Conservation (phyloP, 2,888 invertebrate genomes). For the Neoitamus cyanurus region DNA sequence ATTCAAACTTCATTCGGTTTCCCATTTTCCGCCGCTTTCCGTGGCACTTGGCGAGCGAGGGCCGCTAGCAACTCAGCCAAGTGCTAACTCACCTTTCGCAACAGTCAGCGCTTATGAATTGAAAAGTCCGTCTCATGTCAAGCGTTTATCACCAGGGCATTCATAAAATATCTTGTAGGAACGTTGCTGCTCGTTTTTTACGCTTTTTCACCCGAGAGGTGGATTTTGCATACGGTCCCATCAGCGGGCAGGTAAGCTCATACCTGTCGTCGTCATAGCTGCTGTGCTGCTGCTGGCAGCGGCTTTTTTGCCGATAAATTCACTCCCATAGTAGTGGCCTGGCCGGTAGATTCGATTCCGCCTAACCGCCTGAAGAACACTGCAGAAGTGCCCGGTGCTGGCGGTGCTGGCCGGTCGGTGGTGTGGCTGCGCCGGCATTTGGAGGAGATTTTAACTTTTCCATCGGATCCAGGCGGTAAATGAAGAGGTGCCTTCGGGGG, state of each 20-base stretch:
- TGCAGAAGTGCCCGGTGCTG: not conserved
- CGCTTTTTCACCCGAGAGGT: slow-evolving; percentile 46
- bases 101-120: slow-evolving; percentile 53
- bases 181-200: slow-evolving; percentile 32
- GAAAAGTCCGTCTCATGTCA: slow-evolving; percentile 54
- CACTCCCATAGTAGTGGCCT: not conserved
- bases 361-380: slow-evolving; percentile 1
- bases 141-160: slow-evolving; percentile 53
- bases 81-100: slow-evolving; percentile 53
- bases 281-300: not conserved
- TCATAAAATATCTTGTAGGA: slow-evolving; percentile 52
- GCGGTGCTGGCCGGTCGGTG: not conserved
- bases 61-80: slow-evolving; percentile 21
- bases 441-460: slow-evolving; percentile 42
- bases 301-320: slow-evolving; percentile 28
- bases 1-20: slow-evolving; percentile 31
- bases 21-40: slow-evolving; percentile 5
- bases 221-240: slow-evolving; percentile 49
- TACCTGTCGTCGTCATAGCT: slow-evolving; percentile 21
- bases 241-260: slow-evolving; percentile 31
- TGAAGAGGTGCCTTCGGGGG: slow-evolving; percentile 17
- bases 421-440: slow-evolving; percentile 20
- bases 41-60: not conserved
- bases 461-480: slow-evolving; percentile 38
- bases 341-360: not conserved